A percentile compares a stretch with the other conserved stretches of the same genome.
phyloP scores from a whole-genome alignment of 23 tunicate genomes.

The Phallusia fumigata region DNA sequence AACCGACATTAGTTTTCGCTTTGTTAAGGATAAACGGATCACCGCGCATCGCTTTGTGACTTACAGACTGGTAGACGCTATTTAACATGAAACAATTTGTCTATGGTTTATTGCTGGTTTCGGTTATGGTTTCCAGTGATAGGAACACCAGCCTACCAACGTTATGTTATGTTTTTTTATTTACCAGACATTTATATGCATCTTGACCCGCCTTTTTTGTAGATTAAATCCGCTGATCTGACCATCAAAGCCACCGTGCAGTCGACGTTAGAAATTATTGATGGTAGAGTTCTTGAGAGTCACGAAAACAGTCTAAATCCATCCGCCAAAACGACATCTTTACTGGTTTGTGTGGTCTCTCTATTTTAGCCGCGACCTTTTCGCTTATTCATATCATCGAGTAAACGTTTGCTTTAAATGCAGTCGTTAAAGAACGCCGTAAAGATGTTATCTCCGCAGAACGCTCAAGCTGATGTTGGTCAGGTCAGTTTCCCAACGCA shows the following conservation, averaged over 20 bases:
- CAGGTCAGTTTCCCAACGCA: not conserved
- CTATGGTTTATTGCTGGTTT: too few species aligned
- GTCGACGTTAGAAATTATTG: conserved; percentile 21
- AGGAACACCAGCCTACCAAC: too few species aligned
- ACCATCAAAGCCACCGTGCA: conserved; percentile 20
- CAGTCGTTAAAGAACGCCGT: conserved; percentile 8
- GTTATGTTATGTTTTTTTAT: too few species aligned
- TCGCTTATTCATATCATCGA: not conserved
- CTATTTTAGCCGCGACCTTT: not conserved
- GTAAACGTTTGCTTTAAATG: not conserved
- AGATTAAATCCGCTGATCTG: conserved; percentile 20
- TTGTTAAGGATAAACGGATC: too few species aligned
- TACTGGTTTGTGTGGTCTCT: not conserved
- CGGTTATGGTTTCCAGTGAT: too few species aligned
- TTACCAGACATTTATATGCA: not conserved
- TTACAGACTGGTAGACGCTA: too few species aligned
- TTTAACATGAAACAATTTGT: too few species aligned
- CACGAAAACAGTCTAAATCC: conserved; percentile 15
- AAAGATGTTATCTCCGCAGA: not conserved
- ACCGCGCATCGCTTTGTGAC: too few species aligned
- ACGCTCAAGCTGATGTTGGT: not conserved
- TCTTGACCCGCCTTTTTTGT: not conserved
- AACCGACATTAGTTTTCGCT: too few species aligned
- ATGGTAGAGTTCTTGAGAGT: not conserved
- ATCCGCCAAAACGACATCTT: conserved; percentile 13